Evolutionary conservation across 2,888 invertebrate genomes (phyloP).

Genomic region (Euzophera pinguis): DNA sequence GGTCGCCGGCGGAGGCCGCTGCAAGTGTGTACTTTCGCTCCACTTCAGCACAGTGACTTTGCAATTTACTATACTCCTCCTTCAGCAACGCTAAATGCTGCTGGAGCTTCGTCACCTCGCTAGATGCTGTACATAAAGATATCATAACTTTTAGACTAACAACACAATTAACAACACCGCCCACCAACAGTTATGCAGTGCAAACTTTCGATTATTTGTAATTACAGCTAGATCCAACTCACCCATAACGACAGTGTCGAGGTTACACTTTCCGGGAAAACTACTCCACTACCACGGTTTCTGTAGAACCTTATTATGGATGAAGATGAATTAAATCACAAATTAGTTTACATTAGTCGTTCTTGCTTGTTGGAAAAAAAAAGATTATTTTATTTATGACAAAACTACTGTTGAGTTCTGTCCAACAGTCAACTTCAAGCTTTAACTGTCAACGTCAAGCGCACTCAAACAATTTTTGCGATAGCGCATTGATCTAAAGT

Average conservation of each 20-base stretch:
- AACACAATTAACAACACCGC: conserved; percentile 51
- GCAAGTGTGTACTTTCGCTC: conserved; percentile 91
- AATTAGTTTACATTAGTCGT: conserved; percentile 16
- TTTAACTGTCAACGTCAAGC: too few species aligned
- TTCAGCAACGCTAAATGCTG: conserved; percentile 92
- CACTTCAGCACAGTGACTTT: conserved; percentile 88
- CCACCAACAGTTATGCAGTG: conserved; percentile 41
- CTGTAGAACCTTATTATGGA: conserved; percentile 24
- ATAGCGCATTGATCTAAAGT: too few species aligned
- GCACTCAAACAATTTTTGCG: too few species aligned
- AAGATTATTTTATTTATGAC: too few species aligned
- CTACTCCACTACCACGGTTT: conserved; percentile 36
- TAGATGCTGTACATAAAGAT: conserved; percentile 70
- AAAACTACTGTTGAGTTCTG: too few species aligned
- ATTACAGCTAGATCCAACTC: conserved; percentile 47
- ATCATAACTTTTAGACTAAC: conserved; percentile 31
- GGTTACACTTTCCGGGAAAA: conserved; percentile 28
- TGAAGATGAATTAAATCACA: conserved; percentile 36
- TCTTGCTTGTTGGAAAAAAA: too few species aligned
- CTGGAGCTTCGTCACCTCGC: conserved; percentile 85
- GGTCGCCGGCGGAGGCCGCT: conserved; percentile 83
- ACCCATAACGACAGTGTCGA: conserved; percentile 59
- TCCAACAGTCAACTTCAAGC: too few species aligned
- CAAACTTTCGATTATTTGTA: conserved; percentile 25
- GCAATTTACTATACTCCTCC: conserved; percentile 94